Conservation (phyloP, 64 coral and sea anemone species). For the Montipora sp. region DNA sequence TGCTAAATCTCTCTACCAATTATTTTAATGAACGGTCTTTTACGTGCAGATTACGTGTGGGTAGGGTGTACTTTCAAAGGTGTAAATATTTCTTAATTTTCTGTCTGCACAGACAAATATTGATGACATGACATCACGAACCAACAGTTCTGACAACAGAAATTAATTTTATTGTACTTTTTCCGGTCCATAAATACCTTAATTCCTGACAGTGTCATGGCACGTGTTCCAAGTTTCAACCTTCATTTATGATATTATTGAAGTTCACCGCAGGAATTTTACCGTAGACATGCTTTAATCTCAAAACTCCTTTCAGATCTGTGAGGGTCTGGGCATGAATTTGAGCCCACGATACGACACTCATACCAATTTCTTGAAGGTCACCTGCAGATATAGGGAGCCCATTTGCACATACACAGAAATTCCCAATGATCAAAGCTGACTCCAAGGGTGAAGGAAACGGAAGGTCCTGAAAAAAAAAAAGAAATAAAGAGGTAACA, state of each 20-base stretch:
- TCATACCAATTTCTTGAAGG: constrained; percentile 12
- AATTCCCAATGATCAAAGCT: constrained; percentile 53
- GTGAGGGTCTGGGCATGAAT: constrained; percentile 66
- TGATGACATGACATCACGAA: no score
- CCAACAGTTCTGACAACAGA: no score
- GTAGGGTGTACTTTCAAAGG: no score
- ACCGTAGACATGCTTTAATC: not conserved
- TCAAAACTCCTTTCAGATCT: constrained; percentile 4
- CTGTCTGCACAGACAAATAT: no score
- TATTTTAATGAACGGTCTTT: no score
- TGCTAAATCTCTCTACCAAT: no score
- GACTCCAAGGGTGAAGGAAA: constrained; percentile 81
- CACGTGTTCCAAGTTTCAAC: not conserved
- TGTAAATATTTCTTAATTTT: no score
- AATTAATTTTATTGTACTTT: no score
- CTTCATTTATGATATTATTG: not conserved
- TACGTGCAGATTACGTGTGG: no score
- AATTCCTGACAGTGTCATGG: not conserved
- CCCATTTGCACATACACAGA: constrained; percentile 34
- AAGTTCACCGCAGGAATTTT: not conserved
- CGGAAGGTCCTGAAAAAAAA: constrained; percentile 69
- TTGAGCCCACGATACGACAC: constrained; percentile 51
- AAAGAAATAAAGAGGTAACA: not conserved
- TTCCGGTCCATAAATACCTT: no score
- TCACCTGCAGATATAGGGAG: not conserved